Evolutionary conservation across 2,797 vertebrate species (phyloP), one percentile per base, ranked within the genome.

Genomic region (Chiropotes sagulatus): DNA sequence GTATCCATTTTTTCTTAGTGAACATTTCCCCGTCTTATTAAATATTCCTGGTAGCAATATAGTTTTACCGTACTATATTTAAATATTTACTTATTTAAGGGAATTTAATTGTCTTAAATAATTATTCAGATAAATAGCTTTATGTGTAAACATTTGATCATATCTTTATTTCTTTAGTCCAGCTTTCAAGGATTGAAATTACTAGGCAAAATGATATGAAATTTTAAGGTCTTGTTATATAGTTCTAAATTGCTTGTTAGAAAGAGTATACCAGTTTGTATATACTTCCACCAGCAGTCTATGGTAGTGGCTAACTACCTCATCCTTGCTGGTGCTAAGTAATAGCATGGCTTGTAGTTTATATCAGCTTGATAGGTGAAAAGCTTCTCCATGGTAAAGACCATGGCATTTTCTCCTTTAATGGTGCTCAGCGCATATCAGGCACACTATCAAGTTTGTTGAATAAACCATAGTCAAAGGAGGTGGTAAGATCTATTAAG

Each of bases 31-130:
- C 33, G 50, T 79, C 20, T 82, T 41, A 78, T 90, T 93, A 90
- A 83, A 58, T 95, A 92, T 58, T 93, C 20, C 52, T 94, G 4
- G 13, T 73, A 9, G n/a, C 39, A 76, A 90, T 48, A 58, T 50
- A 95, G 24, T 64, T 81, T 15, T 46, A 33, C 4, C 44, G 19
- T 81, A 84, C 54, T 36, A 86, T 44, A 54, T 39, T 93, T 88
- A 61, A 90, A 57, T 91, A 46, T 64, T 73, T 57, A 61, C 36
- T 86, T 88, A 93, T 90, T 87, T 64, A 20, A 28, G 24, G 33
- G n/a, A 80, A 93, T 94, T 76, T 93, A 70, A 70, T 79, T 83
- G 7, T 90, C 50, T 48, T 79, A 93, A 58, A 44, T 80, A 75
- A 61, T 33, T 41, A 81, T 88, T 79, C 30, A 64, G 64, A 72